Conservation (phyloP, 2,113 vertebrate genomes). For the Triplophysa rosa region DNA sequence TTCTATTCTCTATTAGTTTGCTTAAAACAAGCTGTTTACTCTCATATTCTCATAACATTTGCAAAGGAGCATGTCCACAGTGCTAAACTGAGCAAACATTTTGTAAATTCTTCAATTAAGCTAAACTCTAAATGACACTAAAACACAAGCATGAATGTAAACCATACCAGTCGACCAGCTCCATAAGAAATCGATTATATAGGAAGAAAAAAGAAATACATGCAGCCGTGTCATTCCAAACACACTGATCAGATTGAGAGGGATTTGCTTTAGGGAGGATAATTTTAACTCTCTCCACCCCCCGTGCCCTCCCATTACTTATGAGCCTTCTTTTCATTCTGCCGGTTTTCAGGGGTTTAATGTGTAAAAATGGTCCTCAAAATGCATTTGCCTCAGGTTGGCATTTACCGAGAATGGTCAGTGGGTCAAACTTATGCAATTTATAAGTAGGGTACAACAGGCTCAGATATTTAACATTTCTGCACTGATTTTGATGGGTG, state of each 20-base stretch:
- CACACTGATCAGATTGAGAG: conserved; percentile 57
- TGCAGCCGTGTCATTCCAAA: conserved; percentile 45
- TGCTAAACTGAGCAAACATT: background rate
- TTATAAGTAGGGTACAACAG: too few species aligned
- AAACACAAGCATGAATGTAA: background rate
- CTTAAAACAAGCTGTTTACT: background rate
- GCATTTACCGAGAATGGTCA: background rate
- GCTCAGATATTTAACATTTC: too few species aligned
- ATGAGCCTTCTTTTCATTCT: background rate
- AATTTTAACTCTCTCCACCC: conserved; percentile 56
- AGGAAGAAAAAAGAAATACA: background rate
- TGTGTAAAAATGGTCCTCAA: background rate
- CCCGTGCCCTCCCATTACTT: background rate
- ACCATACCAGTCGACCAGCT: background rate
- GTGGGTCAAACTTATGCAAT: too few species aligned
- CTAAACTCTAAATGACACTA: background rate
- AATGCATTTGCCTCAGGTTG: background rate
- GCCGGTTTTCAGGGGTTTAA: background rate
- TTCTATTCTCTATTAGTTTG: background rate
- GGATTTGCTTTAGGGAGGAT: conserved; percentile 55
- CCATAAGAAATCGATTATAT: background rate
- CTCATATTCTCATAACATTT: too few species aligned
- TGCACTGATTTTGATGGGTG: too few species aligned
- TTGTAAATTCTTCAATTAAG: background rate
- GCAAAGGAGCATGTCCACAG: too few species aligned